A percentile compares a stretch with the other conserved stretches of the same genome.
Evolutionary conservation across 2,113 vertebrate genomes (phyloP).

Genomic region (Columbina picui): DNA sequence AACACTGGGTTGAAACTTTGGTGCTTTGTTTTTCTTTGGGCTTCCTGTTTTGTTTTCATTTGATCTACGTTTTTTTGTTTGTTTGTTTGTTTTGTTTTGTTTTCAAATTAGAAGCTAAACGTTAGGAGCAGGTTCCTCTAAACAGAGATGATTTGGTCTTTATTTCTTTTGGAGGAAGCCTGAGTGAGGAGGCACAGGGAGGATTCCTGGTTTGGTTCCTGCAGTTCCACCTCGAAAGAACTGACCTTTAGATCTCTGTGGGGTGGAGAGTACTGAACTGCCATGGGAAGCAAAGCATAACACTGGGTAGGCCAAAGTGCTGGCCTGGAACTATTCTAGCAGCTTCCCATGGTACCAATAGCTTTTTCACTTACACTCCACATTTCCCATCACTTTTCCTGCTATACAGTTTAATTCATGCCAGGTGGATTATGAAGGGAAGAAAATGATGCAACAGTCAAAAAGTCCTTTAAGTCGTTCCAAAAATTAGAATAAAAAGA

Average conservation of each 20-base stretch:
- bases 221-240: conserved; percentile 54
- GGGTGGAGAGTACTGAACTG: conserved; percentile 15
- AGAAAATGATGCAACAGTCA: conserved; percentile 76
- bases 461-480: conserved; percentile 68
- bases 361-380: conserved; percentile 50
- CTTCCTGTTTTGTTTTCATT: not conserved
- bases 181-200: not conserved
- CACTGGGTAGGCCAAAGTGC: conserved; percentile 3
- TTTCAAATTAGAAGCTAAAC: not conserved
- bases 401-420: conserved; percentile 82
- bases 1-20: not conserved
- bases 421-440: conserved; percentile 74
- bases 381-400: conserved; percentile 63
- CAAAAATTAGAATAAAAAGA: conserved; percentile 67
- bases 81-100: no score
- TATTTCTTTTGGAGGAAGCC: not conserved
- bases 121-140: not conserved
- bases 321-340: conserved; percentile 11
- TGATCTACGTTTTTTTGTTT: not conserved
- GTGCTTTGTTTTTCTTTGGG: not conserved
- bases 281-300: conserved; percentile 50
- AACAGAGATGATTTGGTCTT: not conserved
- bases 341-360: conserved; percentile 42
- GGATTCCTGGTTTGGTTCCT: not conserved
- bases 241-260: conserved; percentile 19